A percentile compares a stretch with the other conserved stretches of the same genome.
phyloP scores from a whole-genome alignment of 2,888 invertebrate species.

The Schizotus pectinicornis region DNA sequence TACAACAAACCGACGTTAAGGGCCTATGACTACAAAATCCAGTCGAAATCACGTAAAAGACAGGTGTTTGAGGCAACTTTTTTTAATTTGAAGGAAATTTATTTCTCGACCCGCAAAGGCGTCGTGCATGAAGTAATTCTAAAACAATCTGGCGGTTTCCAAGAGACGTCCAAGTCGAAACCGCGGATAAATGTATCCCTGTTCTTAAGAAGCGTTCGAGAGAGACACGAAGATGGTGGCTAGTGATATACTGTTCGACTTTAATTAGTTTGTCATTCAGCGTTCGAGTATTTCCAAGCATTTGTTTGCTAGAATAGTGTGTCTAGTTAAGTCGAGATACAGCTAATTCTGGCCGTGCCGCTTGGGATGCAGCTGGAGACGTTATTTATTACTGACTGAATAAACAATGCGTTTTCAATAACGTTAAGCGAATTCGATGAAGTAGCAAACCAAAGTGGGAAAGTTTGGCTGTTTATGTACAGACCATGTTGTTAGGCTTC shows the following conservation, averaged over 20 bases:
- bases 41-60: slow-evolving; percentile 2
- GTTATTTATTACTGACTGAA: slow-evolving; percentile 27
- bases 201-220: slow-evolving; percentile 17
- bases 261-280: slow-evolving; percentile 50
- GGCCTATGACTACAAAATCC: neutral
- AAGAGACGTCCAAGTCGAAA: slow-evolving; percentile 30
- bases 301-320: slow-evolving; percentile 45
- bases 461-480: neutral
- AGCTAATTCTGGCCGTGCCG: slow-evolving; percentile 37
- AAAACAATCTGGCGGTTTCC: slow-evolving; percentile 37
- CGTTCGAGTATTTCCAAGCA: slow-evolving; percentile 46
- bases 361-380: slow-evolving; percentile 20
- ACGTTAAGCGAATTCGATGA: neutral
- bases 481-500: neutral
- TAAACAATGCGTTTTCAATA: slow-evolving; percentile 21
- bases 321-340: slow-evolving; percentile 41
- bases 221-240: slow-evolving; percentile 26
- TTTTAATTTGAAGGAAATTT: slow-evolving; percentile 22
- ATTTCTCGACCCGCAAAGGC: slow-evolving; percentile 11
- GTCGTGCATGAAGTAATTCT: slow-evolving; percentile 34
- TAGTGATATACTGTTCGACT: slow-evolving; percentile 46
- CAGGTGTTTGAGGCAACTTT: slow-evolving; percentile 18
- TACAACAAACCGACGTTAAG: neutral
- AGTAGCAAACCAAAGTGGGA: neutral
- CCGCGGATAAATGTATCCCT: slow-evolving; percentile 28